Percentiles rank a stretch among this genome's conserved stretches.
phyloP scores from a whole-genome alignment of 2,797 vertebrate genomes.

The Rhabdophis nuchalis region DNA sequence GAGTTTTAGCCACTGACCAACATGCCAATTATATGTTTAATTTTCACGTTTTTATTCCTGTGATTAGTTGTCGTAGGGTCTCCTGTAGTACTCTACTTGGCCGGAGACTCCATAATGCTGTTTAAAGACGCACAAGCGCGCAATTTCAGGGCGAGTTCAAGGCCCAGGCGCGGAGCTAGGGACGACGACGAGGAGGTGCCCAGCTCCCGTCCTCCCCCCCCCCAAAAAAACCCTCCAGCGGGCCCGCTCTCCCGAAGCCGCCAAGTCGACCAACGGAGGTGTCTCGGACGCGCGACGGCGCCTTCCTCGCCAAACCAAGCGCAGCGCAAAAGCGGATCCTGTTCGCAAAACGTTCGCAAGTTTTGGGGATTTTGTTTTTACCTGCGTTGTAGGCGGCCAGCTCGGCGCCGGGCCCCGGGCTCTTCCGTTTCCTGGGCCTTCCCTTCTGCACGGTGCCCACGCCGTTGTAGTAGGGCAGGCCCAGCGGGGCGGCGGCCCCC shows the following conservation, averaged over 20 bases:
- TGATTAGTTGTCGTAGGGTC: too few species aligned
- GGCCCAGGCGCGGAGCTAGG: background rate
- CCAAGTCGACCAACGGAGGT: background rate
- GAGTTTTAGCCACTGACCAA: too few species aligned
- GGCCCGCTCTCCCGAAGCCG: background rate
- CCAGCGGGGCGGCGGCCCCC: slow-evolving; percentile 84
- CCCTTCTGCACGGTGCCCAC: slow-evolving; percentile 97
- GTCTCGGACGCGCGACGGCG: background rate
- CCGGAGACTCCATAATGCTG: too few species aligned
- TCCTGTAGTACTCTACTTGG: too few species aligned
- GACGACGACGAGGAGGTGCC: background rate
- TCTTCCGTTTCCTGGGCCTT: slow-evolving; percentile 94
- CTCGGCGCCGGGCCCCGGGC: slow-evolving; percentile 90
- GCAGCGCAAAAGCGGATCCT: background rate
- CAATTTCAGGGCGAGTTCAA: background rate
- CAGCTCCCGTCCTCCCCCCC: background rate
- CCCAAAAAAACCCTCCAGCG: background rate
- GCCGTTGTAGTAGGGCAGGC: slow-evolving; percentile 97
- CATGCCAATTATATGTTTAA: too few species aligned
- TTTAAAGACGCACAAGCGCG: background rate
- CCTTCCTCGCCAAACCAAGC: background rate
- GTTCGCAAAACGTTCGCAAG: background rate
- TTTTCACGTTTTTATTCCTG: too few species aligned
- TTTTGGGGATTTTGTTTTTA: slow-evolving; percentile 75
- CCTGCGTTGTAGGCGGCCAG: slow-evolving; percentile 96